phyloP scores from a whole-genome alignment of 2,797 vertebrate species.

The Typhlichthys subterraneus region DNA sequence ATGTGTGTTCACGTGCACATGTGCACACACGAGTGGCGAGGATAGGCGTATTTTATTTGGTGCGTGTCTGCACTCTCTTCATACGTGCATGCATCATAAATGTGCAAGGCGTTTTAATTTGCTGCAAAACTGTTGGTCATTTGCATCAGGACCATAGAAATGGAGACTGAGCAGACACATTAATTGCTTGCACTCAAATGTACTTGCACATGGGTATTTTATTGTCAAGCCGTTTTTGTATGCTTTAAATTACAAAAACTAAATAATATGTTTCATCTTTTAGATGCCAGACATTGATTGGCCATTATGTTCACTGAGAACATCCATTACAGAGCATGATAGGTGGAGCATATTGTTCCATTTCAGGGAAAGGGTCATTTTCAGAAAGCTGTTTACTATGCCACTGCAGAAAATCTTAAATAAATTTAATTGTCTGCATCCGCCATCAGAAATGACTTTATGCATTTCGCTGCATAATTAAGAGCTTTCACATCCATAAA shows the following conservation, averaged over 20 bases:
- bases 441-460: slow-evolving; percentile 83
- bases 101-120: too few species aligned
- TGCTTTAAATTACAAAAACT: slow-evolving; percentile 25
- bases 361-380: slow-evolving; percentile 70
- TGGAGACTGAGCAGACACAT: slow-evolving; percentile 37
- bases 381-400: slow-evolving; percentile 68
- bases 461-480: slow-evolving; percentile 86
- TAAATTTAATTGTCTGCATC: slow-evolving; percentile 87
- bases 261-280: slow-evolving; percentile 1
- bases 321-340: slow-evolving; percentile 62
- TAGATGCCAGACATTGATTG: too few species aligned
- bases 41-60: slow-evolving; percentile 5
- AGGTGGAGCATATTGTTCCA: slow-evolving; percentile 59
- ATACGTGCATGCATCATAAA: neutral
- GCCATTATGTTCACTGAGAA: slow-evolving; percentile 21
- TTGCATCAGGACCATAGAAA: slow-evolving; percentile 27
- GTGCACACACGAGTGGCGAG: slow-evolving; percentile 20
- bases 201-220: slow-evolving; percentile 18
- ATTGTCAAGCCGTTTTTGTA: slow-evolving; percentile 4
- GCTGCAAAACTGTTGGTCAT: slow-evolving; percentile 13
- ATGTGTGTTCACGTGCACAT: slow-evolving; percentile 24
- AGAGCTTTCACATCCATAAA: slow-evolving; percentile 86
- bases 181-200: slow-evolving; percentile 18
- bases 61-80: neutral
- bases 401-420: slow-evolving; percentile 81